Evolutionary conservation across 1,140 invertebrate genomes (phyloP), one percentile per base, ranked within the genome.

Genomic region (Ooceraea biroi): DNA sequence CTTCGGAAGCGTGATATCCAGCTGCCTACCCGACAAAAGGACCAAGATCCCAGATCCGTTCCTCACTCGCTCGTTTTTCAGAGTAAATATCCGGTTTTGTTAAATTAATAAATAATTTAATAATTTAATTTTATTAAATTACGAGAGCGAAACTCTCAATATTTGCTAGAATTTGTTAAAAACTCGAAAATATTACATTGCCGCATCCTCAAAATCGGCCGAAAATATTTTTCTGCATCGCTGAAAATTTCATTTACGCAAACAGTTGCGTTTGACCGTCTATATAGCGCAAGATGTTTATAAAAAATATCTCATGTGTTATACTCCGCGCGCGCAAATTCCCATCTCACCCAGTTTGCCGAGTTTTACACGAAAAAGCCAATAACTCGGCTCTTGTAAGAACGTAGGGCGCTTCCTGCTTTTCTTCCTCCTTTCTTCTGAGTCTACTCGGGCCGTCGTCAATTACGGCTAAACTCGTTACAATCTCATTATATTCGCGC

Each of bases 1-100:
- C 55, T 58, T 84, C 44, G 83, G 82, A 88, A 88, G 74, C 82
- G 57, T 63, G 66, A 84, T 80, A 84, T 71, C 52, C 27, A 61
- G 63, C 68, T 46, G 85, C 52, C 68, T 61, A 88, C 73, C 73
- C 58, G 46, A 55, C 17, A 60, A 55, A 65, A 87, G 57, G 52
- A 57, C 27, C n/a, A n/a, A 36, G 46, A 1, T 4, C 12, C 10
- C 60, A 22, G 58, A 82, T 50, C 63, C 44, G 84, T 55, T 27
- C 69, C 41, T 69, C 61, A 36, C 7, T 0, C 17, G 10, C 17
- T 74, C 44, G 12, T 17, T 48, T 36, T 36, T 36, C 2, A 7
- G 2, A 36, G 36, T 36, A 36, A 36, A 36, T 7, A 7, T 7
- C 36, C 7, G 36, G 36, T 36, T 36, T 36, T 36, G 7, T n/a